phyloP scores from a whole-genome alignment of 1,140 invertebrate species.

The Ptiloglossa arizonensis region DNA sequence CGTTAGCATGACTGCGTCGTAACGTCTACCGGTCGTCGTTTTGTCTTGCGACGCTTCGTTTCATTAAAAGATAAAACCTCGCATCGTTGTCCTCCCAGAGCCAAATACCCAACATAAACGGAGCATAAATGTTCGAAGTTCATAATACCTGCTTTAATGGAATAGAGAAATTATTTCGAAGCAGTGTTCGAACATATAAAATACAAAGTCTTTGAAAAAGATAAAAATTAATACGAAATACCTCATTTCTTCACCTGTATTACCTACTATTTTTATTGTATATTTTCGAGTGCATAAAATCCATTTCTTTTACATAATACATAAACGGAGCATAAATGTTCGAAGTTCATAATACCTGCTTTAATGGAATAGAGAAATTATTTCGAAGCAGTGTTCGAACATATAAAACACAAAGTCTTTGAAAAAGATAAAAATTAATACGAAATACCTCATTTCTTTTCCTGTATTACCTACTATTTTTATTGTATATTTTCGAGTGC shows the following conservation, averaged over 20 bases:
- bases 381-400: neutral
- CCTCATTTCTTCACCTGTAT: too few relatives aligned
- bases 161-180: slow-evolving; percentile 5
- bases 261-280: too few relatives aligned
- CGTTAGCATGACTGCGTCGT: slow-evolving; percentile 8
- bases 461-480: too few relatives aligned
- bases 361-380: slow-evolving; percentile 11
- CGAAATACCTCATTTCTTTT: too few relatives aligned
- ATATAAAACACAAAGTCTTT: too few relatives aligned
- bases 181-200: too few relatives aligned
- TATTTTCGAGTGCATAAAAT: too few relatives aligned
- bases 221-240: too few relatives aligned
- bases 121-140: neutral
- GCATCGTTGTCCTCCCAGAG: neutral
- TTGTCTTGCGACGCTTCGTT: neutral
- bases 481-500: too few relatives aligned
- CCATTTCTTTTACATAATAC: too few relatives aligned
- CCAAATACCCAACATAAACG: slow-evolving; percentile 1
- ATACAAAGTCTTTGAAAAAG: too few relatives aligned
- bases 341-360: neutral
- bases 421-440: too few relatives aligned
- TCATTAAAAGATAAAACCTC: slow-evolving; percentile 39
- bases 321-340: neutral
- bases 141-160: neutral
- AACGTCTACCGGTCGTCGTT: slow-evolving; percentile 3